Evolutionary conservation across 2,113 vertebrate species (phyloP), one percentile per base, ranked within the genome.

Genomic region (Anseranas semipalmata): DNA sequence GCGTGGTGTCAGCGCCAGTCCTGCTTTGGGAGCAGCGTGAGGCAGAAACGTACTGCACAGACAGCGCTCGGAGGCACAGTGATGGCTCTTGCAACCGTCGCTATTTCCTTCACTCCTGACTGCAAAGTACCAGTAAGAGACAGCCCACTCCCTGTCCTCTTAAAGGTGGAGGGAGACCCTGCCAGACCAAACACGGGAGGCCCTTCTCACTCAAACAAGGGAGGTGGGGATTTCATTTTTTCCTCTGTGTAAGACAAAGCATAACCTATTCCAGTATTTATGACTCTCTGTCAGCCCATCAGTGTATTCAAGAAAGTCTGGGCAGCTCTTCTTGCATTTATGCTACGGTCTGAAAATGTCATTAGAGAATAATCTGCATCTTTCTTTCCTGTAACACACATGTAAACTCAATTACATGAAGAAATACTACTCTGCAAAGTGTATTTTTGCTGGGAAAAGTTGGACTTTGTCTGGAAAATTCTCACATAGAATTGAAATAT

Each of bases 281-380:
- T 79, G 67, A 72, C 77, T 95, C 63, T 82, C 78, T 84, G 52
- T 93, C 81, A 88, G 78, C 41, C 72, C 85, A 95, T 93, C 86
- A 85, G 32, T 53, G 41, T 67, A 78, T 79, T 95, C 58, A 74
- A n/a, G 15, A 87, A 85, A 67, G 60, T 74, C 87, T 53, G 71
- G 52, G 67, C 80, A 94, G 70, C 35, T 81, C 87, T 93, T 87
- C 48, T 89, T 1, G 1, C 55, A 63, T 86, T 85, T 91, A 78
- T 66, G 77, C 90, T 90, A n/a, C 65, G 58, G 80, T 90, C 95
- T 96, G 79, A 91, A 96, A 89, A 98, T 89, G 32, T 65, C 85
- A 89, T 95, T 91, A 96, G 60, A 88, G 68, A 65, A 41, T 27
- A 89, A 82, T 91, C 74, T 66, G 41, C 59, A 35, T 87, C 67